These are phyloP conservation scores for Xenops minutus DNA, from an alignment of 2,797 vertebrate species.

Conservation along the genomic window DNA sequence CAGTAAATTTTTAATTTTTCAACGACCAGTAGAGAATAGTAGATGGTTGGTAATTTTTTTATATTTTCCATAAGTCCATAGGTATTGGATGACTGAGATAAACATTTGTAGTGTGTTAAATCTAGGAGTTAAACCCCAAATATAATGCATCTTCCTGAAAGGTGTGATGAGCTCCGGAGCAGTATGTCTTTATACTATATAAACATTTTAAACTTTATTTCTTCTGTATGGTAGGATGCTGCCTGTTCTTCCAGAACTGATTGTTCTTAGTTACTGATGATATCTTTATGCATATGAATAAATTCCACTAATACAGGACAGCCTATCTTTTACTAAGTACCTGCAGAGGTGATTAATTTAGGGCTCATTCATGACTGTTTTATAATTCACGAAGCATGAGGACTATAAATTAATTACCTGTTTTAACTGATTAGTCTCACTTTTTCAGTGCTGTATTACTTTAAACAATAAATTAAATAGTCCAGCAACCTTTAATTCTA, in stretches of 20 bases:
- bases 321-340: not conserved
- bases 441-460: not conserved
- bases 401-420: not conserved
- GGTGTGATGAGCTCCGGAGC: not conserved
- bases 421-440: not conserved
- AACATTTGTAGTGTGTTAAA: not conserved
- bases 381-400: constrained; percentile 1
- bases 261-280: not conserved
- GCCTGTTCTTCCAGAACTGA: not conserved
- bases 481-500: not conserved
- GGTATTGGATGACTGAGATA: not conserved
- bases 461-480: not conserved
- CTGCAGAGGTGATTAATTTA: not conserved
- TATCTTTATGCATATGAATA: not conserved
- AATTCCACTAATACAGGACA: not conserved
- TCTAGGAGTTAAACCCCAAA: not conserved
- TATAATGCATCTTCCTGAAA: not conserved
- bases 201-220: not conserved
- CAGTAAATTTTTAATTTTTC: not conserved
- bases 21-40: not conserved
- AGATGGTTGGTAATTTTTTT: not conserved
- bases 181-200: not conserved
- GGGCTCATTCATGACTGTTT: not conserved
- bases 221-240: not conserved
- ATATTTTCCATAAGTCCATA: not conserved